Conservation (phyloP, 2,797 vertebrate species). For the Poeciliopsis infans region DNA sequence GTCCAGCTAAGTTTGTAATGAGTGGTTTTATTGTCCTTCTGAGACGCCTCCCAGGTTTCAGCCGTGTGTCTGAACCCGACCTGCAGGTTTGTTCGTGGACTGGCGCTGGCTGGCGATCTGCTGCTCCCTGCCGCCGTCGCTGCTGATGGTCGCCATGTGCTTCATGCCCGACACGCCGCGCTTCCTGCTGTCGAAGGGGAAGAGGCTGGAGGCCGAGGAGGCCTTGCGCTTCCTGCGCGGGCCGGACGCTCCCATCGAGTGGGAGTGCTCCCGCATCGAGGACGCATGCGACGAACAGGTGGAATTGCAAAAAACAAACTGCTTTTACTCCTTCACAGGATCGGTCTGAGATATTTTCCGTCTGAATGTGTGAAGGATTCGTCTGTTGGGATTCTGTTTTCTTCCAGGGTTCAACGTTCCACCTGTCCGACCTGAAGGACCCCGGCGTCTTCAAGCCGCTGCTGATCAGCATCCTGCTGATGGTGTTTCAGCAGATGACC, state of each 20-base stretch:
- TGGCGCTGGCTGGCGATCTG: conserved; percentile 94
- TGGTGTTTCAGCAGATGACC: conserved; percentile 92
- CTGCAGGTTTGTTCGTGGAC: conserved; percentile 74
- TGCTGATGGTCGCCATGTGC: conserved; percentile 88
- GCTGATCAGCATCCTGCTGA: conserved; percentile 84
- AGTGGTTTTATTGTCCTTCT: not conserved
- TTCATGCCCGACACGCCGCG: conserved; percentile 93
- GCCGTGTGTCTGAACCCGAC: not conserved
- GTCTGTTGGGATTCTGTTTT: not conserved
- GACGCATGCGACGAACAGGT: conserved; percentile 78
- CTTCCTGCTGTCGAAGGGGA: conserved; percentile 85
- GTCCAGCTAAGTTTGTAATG: no score
- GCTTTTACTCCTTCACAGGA: not conserved
- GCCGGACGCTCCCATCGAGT: conserved; percentile 78
- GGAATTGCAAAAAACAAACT: not conserved
- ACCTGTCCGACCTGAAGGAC: conserved; percentile 79
- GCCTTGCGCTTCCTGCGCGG: conserved; percentile 88
- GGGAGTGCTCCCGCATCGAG: conserved; percentile 85
- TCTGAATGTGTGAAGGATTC: not conserved
- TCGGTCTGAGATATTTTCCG: not conserved
- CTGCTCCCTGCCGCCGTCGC: conserved; percentile 83
- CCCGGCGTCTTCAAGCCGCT: conserved; percentile 90
- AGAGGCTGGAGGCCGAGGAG: conserved; percentile 82
- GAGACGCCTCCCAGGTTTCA: no score
- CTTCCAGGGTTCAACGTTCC: conserved; percentile 74